phyloP scores from a whole-genome alignment of 2,797 vertebrate genomes.

The Enteromius anoplus region DNA sequence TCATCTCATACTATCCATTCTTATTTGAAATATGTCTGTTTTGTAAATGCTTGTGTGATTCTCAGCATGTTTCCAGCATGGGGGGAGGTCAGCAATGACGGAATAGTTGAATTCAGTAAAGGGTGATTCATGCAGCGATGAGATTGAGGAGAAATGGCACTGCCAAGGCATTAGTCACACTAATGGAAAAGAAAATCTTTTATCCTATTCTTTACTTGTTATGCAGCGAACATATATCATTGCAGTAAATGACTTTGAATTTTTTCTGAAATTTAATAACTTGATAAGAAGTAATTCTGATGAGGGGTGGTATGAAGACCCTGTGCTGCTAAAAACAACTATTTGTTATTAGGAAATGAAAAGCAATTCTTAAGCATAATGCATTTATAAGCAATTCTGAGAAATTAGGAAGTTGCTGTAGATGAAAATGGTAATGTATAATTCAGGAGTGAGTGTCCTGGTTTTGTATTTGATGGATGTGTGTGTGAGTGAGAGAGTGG shows the following conservation, averaged over 20 bases:
- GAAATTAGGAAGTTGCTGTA: neutral
- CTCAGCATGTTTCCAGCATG: conserved; percentile 44
- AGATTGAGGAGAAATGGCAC: conserved; percentile 50
- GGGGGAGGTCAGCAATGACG: conserved; percentile 64
- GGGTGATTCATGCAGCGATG: conserved; percentile 59
- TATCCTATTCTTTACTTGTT: conserved; percentile 47
- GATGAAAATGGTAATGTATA: conserved; percentile 59
- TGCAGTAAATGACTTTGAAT: neutral
- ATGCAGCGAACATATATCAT: neutral
- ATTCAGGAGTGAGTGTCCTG: conserved; percentile 66
- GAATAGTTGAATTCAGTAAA: conserved; percentile 61
- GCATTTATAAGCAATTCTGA: neutral
- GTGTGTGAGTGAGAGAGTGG: conserved; percentile 56
- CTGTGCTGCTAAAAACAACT: neutral
- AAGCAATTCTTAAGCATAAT: neutral
- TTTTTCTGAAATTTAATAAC: neutral
- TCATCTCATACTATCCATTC: neutral
- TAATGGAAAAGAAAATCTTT: conserved; percentile 57
- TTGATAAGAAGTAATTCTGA: neutral
- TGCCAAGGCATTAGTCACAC: conserved; percentile 56
- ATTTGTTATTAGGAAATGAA: neutral
- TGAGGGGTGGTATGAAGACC: neutral
- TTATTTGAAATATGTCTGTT: neutral
- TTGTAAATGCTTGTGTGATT: conserved; percentile 47
- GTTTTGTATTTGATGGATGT: conserved; percentile 69